Evolutionary conservation across 1,140 invertebrate genomes (phyloP).

Genomic region (Hyles vespertilio): DNA sequence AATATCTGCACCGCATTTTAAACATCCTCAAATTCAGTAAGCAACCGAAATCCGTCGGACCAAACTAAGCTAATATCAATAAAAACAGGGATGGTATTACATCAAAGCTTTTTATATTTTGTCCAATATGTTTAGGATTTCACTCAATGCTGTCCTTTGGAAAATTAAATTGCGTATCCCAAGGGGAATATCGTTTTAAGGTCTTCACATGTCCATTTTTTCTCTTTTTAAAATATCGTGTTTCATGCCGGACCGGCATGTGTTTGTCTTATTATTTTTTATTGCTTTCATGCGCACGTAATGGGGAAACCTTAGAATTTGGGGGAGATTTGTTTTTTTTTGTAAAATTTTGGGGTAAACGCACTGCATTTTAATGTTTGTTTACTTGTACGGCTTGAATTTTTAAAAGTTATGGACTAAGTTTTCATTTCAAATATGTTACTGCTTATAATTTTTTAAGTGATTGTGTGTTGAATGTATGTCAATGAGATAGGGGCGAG

Average conservation of each 20-base stretch:
- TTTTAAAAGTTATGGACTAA: too few relatives aligned
- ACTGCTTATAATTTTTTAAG: too few relatives aligned
- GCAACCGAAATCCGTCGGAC: neutral
- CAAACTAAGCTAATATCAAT: conserved; percentile 37
- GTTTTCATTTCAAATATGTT: too few relatives aligned
- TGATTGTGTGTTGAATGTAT: too few relatives aligned
- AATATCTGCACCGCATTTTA: too few relatives aligned
- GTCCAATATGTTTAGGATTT: conserved; percentile 43
- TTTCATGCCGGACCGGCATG: conserved; percentile 23
- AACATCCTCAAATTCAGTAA: neutral
- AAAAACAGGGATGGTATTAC: conserved; percentile 35
- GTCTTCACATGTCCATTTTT: conserved; percentile 34
- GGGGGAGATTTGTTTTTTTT: conserved; percentile 4
- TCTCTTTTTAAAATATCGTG: conserved; percentile 40
- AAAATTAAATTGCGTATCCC: conserved; percentile 41
- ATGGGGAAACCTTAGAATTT: conserved; percentile 18
- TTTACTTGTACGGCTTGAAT: too few relatives aligned
- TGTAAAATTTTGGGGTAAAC: neutral
- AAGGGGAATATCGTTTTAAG: conserved; percentile 30
- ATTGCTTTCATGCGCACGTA: conserved; percentile 7
- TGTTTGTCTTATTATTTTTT: conserved; percentile 32
- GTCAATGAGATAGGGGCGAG: too few relatives aligned
- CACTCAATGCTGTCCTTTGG: conserved; percentile 27
- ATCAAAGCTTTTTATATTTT: conserved; percentile 44
- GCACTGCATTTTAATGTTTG: too few relatives aligned